Evolutionary conservation across 2,888 invertebrate genomes (phyloP).

Genomic region (Ophioninae sp.): DNA sequence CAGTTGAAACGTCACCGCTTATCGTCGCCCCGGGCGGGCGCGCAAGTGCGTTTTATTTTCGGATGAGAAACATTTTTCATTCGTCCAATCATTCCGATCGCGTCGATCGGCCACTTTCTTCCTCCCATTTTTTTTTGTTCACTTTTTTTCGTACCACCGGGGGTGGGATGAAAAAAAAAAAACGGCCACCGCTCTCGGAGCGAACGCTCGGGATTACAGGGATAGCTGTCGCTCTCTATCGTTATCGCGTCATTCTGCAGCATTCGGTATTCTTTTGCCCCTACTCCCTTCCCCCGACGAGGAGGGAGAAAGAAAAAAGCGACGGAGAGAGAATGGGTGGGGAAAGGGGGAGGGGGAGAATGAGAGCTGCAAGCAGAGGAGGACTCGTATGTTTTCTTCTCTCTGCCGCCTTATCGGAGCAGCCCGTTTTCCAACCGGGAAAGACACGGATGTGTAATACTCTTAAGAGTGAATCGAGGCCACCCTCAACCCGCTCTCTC

Average conservation of each 20-base stretch:
- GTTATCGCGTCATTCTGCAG: slow-evolving; percentile 28
- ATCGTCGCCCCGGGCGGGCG: slow-evolving; percentile 17
- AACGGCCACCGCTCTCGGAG: neutral
- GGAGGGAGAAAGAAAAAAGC: neutral
- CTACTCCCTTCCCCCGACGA: neutral
- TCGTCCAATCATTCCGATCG: slow-evolving; percentile 13
- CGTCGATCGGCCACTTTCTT: slow-evolving; percentile 28
- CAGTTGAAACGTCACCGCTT: slow-evolving; percentile 39
- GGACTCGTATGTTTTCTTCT: slow-evolving; percentile 44
- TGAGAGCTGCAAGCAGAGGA: slow-evolving; percentile 1
- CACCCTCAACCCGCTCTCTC: neutral
- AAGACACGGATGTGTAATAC: slow-evolving; percentile 31
- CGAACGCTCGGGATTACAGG: slow-evolving; percentile 13
- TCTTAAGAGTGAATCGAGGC: slow-evolving; percentile 15
- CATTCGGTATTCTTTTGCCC: slow-evolving; percentile 8
- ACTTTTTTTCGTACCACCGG: slow-evolving; percentile 26
- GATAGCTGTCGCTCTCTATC: slow-evolving; percentile 23
- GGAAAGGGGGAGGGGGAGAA: neutral
- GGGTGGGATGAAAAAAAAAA: neutral
- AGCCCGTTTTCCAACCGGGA: slow-evolving; percentile 32
- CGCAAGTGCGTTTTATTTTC: slow-evolving; percentile 51
- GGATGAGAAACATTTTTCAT: slow-evolving; percentile 58
- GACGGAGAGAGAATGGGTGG: neutral
- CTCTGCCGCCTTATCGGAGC: slow-evolving; percentile 50
- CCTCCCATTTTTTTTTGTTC: neutral